phyloP scores from a whole-genome alignment of 2,888 invertebrate genomes.

The Melieria picta region DNA sequence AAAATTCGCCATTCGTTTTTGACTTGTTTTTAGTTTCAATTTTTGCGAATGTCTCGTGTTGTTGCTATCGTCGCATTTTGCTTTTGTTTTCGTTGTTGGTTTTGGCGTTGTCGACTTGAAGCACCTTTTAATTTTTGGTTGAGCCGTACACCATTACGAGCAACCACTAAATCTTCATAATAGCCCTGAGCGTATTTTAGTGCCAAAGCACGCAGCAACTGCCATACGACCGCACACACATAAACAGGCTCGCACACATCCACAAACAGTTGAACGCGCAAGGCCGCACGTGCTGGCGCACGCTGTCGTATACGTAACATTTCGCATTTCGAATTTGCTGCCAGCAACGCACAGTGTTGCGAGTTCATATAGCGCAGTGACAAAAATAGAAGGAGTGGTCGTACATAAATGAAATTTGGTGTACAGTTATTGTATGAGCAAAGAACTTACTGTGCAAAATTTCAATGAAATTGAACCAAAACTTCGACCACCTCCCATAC shows the following conservation, averaged over 20 bases:
- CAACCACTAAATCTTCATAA: conserved; percentile 17
- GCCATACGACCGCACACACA: not conserved
- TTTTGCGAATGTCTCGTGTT: not conserved
- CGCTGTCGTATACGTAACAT: not conserved
- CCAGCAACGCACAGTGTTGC: too few species aligned
- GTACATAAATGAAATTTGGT: too few species aligned
- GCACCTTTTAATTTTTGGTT: conserved; percentile 25
- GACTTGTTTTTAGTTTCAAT: too few species aligned
- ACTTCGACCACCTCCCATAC: too few species aligned
- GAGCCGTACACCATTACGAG: conserved; percentile 14
- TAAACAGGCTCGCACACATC: not conserved
- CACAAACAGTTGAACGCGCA: not conserved
- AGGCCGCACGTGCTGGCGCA: not conserved
- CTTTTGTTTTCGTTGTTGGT: not conserved
- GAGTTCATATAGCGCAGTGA: too few species aligned
- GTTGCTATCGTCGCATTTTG: conserved; percentile 3
- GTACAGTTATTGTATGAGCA: too few species aligned
- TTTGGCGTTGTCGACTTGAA: conserved; percentile 3
- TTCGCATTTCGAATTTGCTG: not conserved
- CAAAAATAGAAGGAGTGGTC: too few species aligned
- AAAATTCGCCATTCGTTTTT: too few species aligned
- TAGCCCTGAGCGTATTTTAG: conserved; percentile 10
- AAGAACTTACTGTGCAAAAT: too few species aligned
- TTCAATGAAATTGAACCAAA: too few species aligned
- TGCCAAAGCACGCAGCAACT: not conserved